Conservation (phyloP, 2,113 vertebrate species). For the Genyomyrus donnyi region DNA sequence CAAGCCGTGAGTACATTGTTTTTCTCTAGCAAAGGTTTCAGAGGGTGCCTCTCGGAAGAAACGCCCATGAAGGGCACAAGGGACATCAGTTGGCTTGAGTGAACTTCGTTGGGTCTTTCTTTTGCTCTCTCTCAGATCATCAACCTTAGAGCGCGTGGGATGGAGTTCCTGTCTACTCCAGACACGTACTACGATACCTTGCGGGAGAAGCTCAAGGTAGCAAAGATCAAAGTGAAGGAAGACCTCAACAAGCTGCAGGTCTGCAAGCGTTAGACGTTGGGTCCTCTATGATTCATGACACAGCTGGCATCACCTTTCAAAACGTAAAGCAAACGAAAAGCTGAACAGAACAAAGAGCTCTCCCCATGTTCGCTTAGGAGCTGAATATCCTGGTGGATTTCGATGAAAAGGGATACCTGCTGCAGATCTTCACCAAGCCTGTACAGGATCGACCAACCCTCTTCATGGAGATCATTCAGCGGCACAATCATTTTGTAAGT, state of each 20-base stretch:
- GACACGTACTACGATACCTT: slow-evolving; percentile 62
- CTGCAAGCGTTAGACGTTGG: not conserved
- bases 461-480: slow-evolving; percentile 73
- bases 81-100: not conserved
- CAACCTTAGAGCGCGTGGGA: slow-evolving; percentile 63
- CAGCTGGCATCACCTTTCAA: not conserved
- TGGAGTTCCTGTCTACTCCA: slow-evolving; percentile 66
- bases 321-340: not conserved
- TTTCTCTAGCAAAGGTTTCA: not conserved
- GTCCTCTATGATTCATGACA: not conserved
- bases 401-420: slow-evolving; percentile 72
- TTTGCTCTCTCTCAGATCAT: slow-evolving; percentile 50
- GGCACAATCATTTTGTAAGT: slow-evolving; percentile 69
- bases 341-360: not conserved
- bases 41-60: not conserved
- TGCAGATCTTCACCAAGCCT: slow-evolving; percentile 76
- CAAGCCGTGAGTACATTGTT: slow-evolving; percentile 53
- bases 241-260: slow-evolving; percentile 66
- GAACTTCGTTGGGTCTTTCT: not conserved
- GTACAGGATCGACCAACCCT: slow-evolving; percentile 71
- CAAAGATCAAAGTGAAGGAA: slow-evolving; percentile 73
- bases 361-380: slow-evolving; percentile 45
- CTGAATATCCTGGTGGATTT: slow-evolving; percentile 72
- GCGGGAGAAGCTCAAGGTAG: slow-evolving; percentile 57
- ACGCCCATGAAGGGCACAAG: not conserved